Evolutionary conservation across 2,888 invertebrate genomes (phyloP).

Genomic region (Mesorhabditis belari): DNA sequence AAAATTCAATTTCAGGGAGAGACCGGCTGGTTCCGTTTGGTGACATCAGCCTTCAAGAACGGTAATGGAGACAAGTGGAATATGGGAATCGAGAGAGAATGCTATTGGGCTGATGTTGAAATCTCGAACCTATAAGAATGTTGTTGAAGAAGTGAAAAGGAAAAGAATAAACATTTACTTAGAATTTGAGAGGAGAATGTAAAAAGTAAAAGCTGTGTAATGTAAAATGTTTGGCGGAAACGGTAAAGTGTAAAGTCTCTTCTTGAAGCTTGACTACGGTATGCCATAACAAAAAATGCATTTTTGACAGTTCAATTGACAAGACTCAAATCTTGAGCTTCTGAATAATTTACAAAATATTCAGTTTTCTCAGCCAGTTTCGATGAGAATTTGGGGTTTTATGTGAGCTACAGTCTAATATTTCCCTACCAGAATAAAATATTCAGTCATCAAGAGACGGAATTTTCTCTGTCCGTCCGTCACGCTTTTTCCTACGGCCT

Average conservation of each 20-base stretch:
- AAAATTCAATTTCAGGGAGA: constrained; percentile 43
- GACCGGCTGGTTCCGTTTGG: constrained; percentile 56
- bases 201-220: background rate
- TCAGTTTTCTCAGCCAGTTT: no score
- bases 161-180: background rate
- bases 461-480: no score
- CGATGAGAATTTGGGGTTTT: no score
- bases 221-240: background rate
- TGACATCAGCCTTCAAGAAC: constrained; percentile 56
- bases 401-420: no score
- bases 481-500: no score
- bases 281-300: no score
- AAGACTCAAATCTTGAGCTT: no score
- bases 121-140: constrained; percentile 40
- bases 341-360: no score
- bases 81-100: constrained; percentile 56
- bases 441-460: no score
- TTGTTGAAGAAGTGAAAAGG: background rate
- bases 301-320: no score
- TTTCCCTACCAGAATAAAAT: no score
- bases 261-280: background rate
- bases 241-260: background rate
- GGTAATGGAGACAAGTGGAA: constrained; percentile 57
- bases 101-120: constrained; percentile 57
- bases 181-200: background rate